Base-by-base conservation (phyloP, 2,113 vertebrate genomes). In the Ursus arctos region DNA sequence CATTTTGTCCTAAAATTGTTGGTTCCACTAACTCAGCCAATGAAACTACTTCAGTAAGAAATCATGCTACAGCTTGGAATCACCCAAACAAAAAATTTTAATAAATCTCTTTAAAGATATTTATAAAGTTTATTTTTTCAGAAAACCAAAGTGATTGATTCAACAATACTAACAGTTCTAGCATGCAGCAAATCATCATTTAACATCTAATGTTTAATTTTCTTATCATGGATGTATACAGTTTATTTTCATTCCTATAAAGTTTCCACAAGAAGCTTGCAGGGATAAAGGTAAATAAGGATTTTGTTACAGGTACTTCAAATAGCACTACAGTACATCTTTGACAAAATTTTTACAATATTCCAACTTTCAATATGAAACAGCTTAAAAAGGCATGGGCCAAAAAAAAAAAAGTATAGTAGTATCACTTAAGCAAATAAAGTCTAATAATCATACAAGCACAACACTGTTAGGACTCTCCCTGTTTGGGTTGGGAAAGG, bases 311-410 rank as follows among this genome's bases (percentile, higher is more conserved):
- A 98, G 95, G 97, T 98, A 98, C 97, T 98, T 98, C 91, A 97
- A 98, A 98, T 96, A 98, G 95, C 92, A 98, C 98, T 98, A 98
- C 95, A 97, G 91, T 98, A 98, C 94, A 97, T 95, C 97, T 98
- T 95, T 85, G 93, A 97, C 98, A 98, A 98, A 97, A 98, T 98
- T 95, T 98, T 97, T 98, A 98, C 92, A 96, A 57, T 96, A 97
- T 97, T 97, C 79, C 97, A 95, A 98, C 98, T 98, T 98, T 98
- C 98, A 98, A 98, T 98, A 98, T 98, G 98, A 99, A 99, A 98
- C 97, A 98, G 98, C 82, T 97, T 94, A 96, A 94, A 97, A 96
- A 80, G 94, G 77, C 90, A 61, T 92, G 33, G 88, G 47, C 84
- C 71, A 91, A 91, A 88, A 84, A 95, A 95, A 33, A 97, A 94